Percentiles rank a stretch among this genome's conserved stretches.
These are phyloP conservation scores for Mastigias papua DNA, from an alignment of 30 jellyfish, hydroid and myxozoan genomes.

Conservation along the genomic window DNA sequence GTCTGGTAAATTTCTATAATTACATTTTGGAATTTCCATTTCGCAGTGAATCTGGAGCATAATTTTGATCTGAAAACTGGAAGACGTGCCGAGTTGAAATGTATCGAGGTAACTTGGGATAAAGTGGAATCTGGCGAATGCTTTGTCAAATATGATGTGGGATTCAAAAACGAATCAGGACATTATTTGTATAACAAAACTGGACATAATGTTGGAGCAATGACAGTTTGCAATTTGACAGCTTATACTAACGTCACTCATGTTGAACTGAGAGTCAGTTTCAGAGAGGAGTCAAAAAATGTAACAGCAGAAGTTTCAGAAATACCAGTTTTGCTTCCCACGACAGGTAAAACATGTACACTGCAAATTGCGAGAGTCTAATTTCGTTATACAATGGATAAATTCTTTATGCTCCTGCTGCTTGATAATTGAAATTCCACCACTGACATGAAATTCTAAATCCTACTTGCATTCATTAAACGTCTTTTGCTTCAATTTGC, in stretches of 20 bases:
- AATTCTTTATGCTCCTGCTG: too few relatives aligned
- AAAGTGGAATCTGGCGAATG: slow-evolving; percentile 39
- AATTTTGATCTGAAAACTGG: background rate
- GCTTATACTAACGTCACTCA: background rate
- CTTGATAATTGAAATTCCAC: too few relatives aligned
- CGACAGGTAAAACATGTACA: too few relatives aligned
- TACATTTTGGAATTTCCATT: too few relatives aligned
- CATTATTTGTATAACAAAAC: background rate
- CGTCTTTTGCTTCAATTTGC: too few relatives aligned
- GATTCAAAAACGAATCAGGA: slow-evolving; percentile 21
- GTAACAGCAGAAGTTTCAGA: too few relatives aligned
- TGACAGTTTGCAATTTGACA: slow-evolving; percentile 13
- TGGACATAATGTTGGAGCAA: background rate
- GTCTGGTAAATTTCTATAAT: too few relatives aligned
- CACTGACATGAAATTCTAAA: too few relatives aligned
- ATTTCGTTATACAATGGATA: too few relatives aligned
- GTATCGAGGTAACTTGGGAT: slow-evolving; percentile 24
- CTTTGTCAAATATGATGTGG: slow-evolving; percentile 27
- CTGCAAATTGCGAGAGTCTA: too few relatives aligned
- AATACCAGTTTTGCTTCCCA: too few relatives aligned
- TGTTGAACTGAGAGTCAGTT: slow-evolving; percentile 18
- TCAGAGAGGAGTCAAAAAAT: slow-evolving; percentile 4
- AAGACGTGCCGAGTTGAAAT: background rate
- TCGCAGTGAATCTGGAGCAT: slow-evolving; percentile 20
- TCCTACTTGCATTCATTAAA: too few relatives aligned